Evolutionary conservation across 2,888 invertebrate genomes (phyloP), one percentile per base, ranked within the genome.

Genomic region (Achlya flavicornis): DNA sequence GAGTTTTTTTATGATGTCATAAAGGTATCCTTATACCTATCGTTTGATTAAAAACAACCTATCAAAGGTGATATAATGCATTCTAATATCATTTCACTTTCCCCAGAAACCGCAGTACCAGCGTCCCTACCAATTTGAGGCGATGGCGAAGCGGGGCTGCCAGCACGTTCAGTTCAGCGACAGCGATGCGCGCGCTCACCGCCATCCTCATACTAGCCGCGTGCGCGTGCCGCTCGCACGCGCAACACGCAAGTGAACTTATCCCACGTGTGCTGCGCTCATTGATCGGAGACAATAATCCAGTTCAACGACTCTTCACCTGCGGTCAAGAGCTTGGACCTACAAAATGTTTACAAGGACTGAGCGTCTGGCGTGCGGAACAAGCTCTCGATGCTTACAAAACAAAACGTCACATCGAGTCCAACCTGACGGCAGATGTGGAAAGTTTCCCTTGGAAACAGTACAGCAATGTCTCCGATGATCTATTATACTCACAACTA

Each of bases 311-410:
- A 61, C 71, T 88, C 58, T 63, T 86, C 41, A 68, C 78, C 60
- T 93, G 93, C 76, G 73, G 84, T 11, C 76, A 77, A 65, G 72
- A 78, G n/a, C 79, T 93, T 62, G 94, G 94, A 60, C 84, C 94
- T 7, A 67, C 92, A 65, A 94, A 94, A 83, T 95, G 95, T 80
- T 79, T 95, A 61, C 94, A 94, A 78, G 89, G 95, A n/a, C 92
- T 94, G 64, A 89, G 95, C 60, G 81, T 93, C 26, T 94, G 94
- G 88, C 93, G 94, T 58, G 91, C 95, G 38, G 84, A 89, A 75
- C 83, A 83, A 33, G 90, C 91, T 1, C 62, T 86, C 63, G 66
- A 77, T 48, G 63, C 73, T 3, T 75, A 80, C 62, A 63, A 66
- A 59, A 73, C 71, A 63, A 65, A 78, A 63, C 68, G 75, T 35